Evolutionary conservation across 2,888 invertebrate species (phyloP).

Genomic region (Eupithecia exiguata): DNA sequence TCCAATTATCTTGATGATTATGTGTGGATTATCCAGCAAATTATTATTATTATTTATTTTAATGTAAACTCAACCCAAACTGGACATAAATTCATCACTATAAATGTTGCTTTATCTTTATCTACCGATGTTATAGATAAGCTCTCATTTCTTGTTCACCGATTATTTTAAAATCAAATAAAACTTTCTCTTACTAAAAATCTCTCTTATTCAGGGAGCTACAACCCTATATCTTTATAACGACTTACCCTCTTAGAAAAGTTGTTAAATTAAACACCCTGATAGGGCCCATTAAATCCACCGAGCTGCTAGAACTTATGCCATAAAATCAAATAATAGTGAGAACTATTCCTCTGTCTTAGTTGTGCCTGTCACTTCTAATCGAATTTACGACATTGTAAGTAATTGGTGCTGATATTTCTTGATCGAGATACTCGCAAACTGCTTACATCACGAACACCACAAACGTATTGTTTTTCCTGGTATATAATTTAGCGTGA

Average conservation of each 20-base stretch:
- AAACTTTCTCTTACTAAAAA: not conserved
- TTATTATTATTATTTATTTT: too few species aligned
- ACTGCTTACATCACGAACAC: conserved; percentile 1
- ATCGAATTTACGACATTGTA: conserved; percentile 15
- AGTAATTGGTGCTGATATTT: conserved; percentile 5
- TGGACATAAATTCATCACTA: too few species aligned
- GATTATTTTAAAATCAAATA: too few species aligned
- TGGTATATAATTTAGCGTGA: too few species aligned
- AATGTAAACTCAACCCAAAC: too few species aligned
- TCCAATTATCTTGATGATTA: too few species aligned
- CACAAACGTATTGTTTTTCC: too few species aligned
- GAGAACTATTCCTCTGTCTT: conserved; percentile 30
- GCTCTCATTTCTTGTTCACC: too few species aligned
- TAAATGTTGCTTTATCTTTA: too few species aligned
- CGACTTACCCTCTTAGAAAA: conserved; percentile 24
- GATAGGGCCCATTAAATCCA: conserved; percentile 47
- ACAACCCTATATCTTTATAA: not conserved
- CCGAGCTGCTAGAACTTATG: conserved; percentile 45
- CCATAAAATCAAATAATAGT: conserved; percentile 51
- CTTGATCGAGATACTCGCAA: not conserved
- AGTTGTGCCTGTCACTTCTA: conserved; percentile 11
- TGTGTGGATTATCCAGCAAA: too few species aligned
- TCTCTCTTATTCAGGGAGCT: not conserved
- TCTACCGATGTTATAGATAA: too few species aligned
- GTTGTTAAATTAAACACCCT: conserved; percentile 44